These are phyloP conservation scores for Gavialis gangeticus DNA, from an alignment of 2,113 vertebrate species.

Conservation along the genomic window DNA sequence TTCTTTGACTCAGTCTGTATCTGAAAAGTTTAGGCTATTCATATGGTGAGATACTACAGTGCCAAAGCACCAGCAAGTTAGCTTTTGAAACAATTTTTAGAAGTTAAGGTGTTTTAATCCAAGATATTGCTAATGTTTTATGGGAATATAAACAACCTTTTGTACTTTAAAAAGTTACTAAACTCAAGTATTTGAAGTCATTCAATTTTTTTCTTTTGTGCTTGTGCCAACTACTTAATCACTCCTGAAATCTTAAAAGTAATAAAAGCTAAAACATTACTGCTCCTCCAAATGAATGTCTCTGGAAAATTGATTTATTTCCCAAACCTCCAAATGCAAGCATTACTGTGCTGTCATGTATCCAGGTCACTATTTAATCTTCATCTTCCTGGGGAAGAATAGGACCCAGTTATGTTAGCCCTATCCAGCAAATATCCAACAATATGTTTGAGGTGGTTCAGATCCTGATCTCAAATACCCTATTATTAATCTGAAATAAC, in stretches of 20 bases:
- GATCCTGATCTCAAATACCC: not conserved
- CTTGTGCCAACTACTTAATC: conserved; percentile 51
- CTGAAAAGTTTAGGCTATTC: not conserved
- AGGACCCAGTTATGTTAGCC: not conserved
- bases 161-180: conserved; percentile 58
- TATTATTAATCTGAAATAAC: not conserved
- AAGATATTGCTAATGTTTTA: conserved; percentile 10
- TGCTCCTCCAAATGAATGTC: not conserved
- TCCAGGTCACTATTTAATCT: not conserved
- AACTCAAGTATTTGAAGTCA: conserved; percentile 29
- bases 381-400: not conserved
- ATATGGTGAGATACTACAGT: not conserved
- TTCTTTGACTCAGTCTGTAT: not conserved
- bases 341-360: not conserved
- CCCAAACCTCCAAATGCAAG: not conserved
- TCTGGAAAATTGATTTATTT: conserved; percentile 42
- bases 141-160: conserved; percentile 50
- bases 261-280: conserved; percentile 38
- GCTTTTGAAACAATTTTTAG: conserved; percentile 11
- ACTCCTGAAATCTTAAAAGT: conserved; percentile 38
- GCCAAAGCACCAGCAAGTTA: not conserved
- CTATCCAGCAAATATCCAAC: not conserved
- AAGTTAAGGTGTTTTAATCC: conserved; percentile 20
- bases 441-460: not conserved
- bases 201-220: conserved; percentile 48